Conservation (phyloP, 2,113 vertebrate species). For the Eulemur macaco region DNA sequence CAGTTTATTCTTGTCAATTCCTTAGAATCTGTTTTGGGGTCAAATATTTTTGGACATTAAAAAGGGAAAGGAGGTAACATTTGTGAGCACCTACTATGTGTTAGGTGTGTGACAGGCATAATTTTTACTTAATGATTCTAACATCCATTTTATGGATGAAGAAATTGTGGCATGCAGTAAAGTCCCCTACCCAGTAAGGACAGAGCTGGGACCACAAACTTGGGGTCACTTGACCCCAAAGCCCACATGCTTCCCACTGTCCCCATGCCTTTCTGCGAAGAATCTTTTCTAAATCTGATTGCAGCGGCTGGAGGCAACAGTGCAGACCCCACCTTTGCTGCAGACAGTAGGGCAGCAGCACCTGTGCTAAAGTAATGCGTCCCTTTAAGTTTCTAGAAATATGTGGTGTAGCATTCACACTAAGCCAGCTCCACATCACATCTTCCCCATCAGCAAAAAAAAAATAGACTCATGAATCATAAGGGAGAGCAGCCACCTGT, state of each 20-base stretch:
- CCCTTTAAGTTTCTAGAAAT: background rate
- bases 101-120: background rate
- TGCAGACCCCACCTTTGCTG: accelerated
- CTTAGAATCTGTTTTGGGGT: background rate
- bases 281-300: background rate
- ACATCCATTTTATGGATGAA: background rate
- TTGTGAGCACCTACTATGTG: background rate
- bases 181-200: too few relatives aligned
- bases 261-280: background rate
- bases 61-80: background rate
- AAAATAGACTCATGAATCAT: background rate
- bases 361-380: background rate
- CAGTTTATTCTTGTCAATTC: background rate
- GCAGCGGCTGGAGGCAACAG: accelerated
- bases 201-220: background rate
- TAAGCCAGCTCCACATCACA: background rate
- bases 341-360: background rate
- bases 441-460: background rate
- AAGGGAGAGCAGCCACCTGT: background rate
- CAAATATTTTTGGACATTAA: background rate
- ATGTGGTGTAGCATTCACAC: background rate
- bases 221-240: background rate
- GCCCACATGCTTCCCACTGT: too few relatives aligned
- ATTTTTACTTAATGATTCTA: background rate
- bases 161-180: too few relatives aligned